Percentiles rank a stretch among this genome's conserved stretches.
Conservation (phyloP, 2,888 invertebrate species). For the Hyposoter dolosus region DNA sequence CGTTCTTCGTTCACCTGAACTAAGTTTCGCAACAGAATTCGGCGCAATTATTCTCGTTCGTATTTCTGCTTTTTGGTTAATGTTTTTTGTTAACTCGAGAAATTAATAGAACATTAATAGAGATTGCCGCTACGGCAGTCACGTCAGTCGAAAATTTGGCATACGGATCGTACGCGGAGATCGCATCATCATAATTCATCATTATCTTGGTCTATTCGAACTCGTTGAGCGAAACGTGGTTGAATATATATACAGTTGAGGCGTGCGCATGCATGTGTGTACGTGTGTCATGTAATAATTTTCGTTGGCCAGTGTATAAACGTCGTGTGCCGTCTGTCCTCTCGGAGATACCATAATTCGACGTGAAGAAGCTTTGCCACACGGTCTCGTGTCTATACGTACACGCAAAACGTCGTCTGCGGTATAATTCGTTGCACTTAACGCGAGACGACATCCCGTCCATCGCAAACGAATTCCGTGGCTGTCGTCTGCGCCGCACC, state of each 20-base stretch:
- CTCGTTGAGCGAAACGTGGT: constrained; percentile 15
- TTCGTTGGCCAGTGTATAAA: constrained; percentile 31
- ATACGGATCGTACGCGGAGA: neutral
- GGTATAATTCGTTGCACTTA: constrained; percentile 65
- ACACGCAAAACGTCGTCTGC: constrained; percentile 33
- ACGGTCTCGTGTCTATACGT: constrained; percentile 16
- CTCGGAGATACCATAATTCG: constrained; percentile 43
- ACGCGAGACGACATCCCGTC: constrained; percentile 66
- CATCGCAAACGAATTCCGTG: constrained; percentile 62
- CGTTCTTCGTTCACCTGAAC: neutral
- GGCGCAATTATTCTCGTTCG: neutral
- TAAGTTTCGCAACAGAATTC: neutral
- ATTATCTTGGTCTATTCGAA: constrained; percentile 28
- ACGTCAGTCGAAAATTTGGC: constrained; percentile 14
- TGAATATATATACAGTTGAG: neutral
- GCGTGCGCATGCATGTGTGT: neutral
- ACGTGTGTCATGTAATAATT: constrained; percentile 27
- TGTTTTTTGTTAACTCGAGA: neutral
- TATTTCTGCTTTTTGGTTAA: neutral
- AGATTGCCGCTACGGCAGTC: neutral
- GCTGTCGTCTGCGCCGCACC: constrained; percentile 27
- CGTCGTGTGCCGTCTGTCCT: constrained; percentile 52
- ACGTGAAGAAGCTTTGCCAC: constrained; percentile 37
- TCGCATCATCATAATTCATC: constrained; percentile 22
- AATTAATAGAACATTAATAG: constrained; percentile 8